phyloP scores from a whole-genome alignment of 2,113 vertebrate genomes.

The Taurulus bubalis region DNA sequence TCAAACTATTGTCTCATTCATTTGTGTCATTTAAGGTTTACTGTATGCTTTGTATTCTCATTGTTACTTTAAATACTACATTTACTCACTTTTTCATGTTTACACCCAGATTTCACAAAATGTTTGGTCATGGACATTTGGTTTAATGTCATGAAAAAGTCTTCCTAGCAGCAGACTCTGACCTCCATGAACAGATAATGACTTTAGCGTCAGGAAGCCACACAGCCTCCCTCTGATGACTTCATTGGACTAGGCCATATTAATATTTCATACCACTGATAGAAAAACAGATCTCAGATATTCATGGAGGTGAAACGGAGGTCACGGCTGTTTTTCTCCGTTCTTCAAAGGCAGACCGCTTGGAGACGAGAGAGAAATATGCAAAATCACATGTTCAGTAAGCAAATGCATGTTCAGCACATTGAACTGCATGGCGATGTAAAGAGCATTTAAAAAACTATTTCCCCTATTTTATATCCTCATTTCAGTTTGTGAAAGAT shows the following conservation, averaged over 20 bases:
- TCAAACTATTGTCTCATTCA: too few species aligned
- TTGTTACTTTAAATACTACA: too few species aligned
- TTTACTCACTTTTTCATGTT: too few species aligned
- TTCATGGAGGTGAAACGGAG: conserved; percentile 57
- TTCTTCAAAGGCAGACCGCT: conserved; percentile 3
- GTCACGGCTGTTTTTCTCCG: conserved; percentile 40
- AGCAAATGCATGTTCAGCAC: background rate
- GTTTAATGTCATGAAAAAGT: too few species aligned
- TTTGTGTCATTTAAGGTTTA: too few species aligned
- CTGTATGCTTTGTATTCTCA: too few species aligned
- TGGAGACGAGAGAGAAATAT: conserved; percentile 21
- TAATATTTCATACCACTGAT: conserved; percentile 49
- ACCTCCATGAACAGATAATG: conserved; percentile 59
- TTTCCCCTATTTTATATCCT: background rate
- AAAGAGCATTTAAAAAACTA: background rate
- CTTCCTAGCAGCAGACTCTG: conserved; percentile 57
- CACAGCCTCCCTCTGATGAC: conserved; percentile 9
- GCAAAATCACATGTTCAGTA: conserved; percentile 1
- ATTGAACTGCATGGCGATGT: background rate
- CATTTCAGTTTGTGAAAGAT: background rate
- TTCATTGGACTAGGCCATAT: conserved; percentile 22
- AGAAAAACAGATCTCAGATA: conserved; percentile 23
- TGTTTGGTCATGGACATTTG: too few species aligned
- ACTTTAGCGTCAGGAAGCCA: conserved; percentile 34
- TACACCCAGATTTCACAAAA: too few species aligned